Conservation (phyloP, 2,797 vertebrate genomes). For the Meda fulgida region DNA sequence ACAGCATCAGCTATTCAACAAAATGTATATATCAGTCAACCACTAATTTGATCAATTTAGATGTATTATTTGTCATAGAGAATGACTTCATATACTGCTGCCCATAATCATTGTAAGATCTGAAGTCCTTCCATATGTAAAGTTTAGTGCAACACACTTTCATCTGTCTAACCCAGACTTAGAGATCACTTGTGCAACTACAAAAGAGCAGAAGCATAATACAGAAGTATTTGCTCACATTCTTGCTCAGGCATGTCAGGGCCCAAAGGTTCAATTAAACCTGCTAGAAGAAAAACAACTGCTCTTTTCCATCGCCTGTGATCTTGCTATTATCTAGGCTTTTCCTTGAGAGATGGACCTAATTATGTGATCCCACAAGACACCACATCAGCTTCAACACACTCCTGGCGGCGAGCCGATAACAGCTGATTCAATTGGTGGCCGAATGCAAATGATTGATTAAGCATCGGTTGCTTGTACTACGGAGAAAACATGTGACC, state of each 20-base stretch:
- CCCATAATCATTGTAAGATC: background rate
- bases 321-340: constrained; percentile 37
- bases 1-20: background rate
- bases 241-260: constrained; percentile 60
- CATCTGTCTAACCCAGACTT: background rate
- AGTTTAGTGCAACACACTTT: background rate
- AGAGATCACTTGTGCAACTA: constrained; percentile 9
- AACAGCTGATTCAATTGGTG: background rate
- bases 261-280: constrained; percentile 54
- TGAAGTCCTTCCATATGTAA: background rate
- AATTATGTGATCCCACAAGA: constrained; percentile 19
- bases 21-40: background rate
- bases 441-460: constrained; percentile 1
- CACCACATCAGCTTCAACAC: constrained; percentile 3
- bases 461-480: background rate
- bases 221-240: constrained; percentile 47
- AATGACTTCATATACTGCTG: background rate
- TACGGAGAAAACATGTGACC: background rate
- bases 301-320: constrained; percentile 31
- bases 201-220: constrained; percentile 10
- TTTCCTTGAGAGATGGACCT: constrained; percentile 32
- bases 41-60: background rate
- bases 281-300: constrained; percentile 42
- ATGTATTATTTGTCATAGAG: background rate
- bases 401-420: background rate